Conservation (phyloP, 30 jellyfish, hydroid and myxozoan genomes). For the Aurelia sp. region DNA sequence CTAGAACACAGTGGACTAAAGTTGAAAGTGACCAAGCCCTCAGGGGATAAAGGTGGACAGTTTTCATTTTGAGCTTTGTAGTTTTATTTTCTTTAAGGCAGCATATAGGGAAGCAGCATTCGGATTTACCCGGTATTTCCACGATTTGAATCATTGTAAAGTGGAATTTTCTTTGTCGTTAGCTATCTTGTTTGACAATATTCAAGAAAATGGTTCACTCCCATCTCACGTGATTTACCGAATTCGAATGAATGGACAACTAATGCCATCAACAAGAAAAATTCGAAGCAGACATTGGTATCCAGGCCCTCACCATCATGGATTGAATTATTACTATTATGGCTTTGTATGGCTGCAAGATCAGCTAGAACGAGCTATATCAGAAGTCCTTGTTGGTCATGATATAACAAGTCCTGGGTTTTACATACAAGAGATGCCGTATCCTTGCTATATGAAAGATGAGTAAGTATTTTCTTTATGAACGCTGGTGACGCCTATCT, state of each 20-base stretch:
- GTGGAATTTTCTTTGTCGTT: neutral
- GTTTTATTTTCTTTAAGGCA: too few relatives aligned
- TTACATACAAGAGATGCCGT: conserved; percentile 90
- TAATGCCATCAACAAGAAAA: conserved; percentile 78
- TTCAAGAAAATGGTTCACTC: conserved; percentile 65
- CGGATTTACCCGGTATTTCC: too few relatives aligned
- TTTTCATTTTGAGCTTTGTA: too few relatives aligned
- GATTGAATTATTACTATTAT: conserved; percentile 52
- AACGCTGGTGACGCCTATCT: too few relatives aligned
- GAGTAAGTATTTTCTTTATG: conserved; percentile 57
- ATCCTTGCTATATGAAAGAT: conserved; percentile 93
- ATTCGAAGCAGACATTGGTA: conserved; percentile 92
- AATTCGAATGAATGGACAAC: conserved; percentile 88
- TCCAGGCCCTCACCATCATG: conserved; percentile 81
- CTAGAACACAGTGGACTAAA: too few relatives aligned
- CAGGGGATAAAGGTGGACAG: too few relatives aligned
- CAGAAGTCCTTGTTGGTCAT: conserved; percentile 85
- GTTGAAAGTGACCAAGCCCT: too few relatives aligned
- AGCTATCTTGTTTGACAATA: conserved; percentile 93
- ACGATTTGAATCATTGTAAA: neutral
- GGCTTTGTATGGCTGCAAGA: conserved; percentile 99
- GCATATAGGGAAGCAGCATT: too few relatives aligned
- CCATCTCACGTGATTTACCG: conserved; percentile 94
- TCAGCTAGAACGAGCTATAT: conserved; percentile 92
- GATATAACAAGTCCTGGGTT: conserved; percentile 89